These are phyloP conservation scores for Saguinus imperator DNA, from an alignment of 2,113 vertebrate species.

Conservation along the genomic window DNA sequence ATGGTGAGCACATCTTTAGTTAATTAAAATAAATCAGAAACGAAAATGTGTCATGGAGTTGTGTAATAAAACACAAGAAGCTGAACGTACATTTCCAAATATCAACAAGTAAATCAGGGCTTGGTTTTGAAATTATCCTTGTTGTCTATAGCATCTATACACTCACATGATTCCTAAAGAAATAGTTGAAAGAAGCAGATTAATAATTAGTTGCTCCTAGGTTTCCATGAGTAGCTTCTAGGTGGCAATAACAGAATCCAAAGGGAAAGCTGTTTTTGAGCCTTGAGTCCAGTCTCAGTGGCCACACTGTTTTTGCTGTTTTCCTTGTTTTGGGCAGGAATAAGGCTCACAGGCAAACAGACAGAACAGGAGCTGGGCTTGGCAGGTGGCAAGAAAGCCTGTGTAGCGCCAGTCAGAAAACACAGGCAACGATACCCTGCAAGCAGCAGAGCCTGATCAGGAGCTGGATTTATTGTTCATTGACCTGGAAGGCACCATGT, in stretches of 20 bases:
- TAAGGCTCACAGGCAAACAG: background rate
- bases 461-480: background rate
- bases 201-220: background rate
- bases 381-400: background rate
- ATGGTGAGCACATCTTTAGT: background rate
- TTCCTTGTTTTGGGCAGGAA: background rate
- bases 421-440: background rate
- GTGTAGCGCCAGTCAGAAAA: background rate
- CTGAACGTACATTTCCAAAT: background rate
- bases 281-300: background rate
- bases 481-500: background rate
- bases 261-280: background rate
- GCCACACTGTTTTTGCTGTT: background rate
- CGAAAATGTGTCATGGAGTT: background rate
- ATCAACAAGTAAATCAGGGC: background rate
- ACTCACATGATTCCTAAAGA: background rate
- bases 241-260: background rate
- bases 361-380: background rate
- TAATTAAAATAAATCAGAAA: background rate
- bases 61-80: background rate
- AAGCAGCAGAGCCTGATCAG: background rate
- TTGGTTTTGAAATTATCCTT: background rate
- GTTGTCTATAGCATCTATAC: background rate
- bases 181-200: background rate
- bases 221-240: background rate